phyloP scores from a whole-genome alignment of 2,797 vertebrate species.

The Chaetophractus vellerosus region DNA sequence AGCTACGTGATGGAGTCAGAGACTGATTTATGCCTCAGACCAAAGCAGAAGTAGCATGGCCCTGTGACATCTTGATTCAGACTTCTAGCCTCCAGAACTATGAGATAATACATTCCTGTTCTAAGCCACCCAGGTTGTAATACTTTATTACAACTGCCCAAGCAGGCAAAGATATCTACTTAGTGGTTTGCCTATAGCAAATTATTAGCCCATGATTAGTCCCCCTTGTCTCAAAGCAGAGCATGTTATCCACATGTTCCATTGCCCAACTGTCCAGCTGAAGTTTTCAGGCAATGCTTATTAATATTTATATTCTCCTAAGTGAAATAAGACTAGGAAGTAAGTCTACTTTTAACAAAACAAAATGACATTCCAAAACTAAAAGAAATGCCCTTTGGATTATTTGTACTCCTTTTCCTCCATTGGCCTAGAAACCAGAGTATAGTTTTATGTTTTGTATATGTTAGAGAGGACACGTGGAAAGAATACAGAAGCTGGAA shows the following conservation, averaged over 20 bases:
- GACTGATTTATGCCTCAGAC: no score
- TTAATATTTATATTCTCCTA: background rate
- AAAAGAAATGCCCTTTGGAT: constrained; percentile 42
- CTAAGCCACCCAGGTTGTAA: no score
- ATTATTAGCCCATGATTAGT: background rate
- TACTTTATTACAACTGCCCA: no score
- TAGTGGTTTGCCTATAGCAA: background rate
- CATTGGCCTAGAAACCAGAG: background rate
- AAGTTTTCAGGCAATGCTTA: background rate
- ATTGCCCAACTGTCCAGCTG: background rate
- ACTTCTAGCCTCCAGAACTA: no score
- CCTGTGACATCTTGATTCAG: no score
- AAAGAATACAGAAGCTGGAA: background rate
- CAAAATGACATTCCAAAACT: background rate
- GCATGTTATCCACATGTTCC: background rate
- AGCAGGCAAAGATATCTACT: background rate
- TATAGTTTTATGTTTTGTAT: background rate
- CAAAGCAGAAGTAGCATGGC: no score
- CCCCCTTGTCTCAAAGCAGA: background rate
- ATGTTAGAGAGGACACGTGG: background rate
- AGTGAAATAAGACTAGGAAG: constrained; percentile 38
- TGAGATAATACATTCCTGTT: no score
- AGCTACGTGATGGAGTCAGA: no score
- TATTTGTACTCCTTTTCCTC: background rate
- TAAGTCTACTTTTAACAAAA: constrained; percentile 35